phyloP scores from a whole-genome alignment of 2,888 invertebrate genomes.

The Aquatica leii region DNA sequence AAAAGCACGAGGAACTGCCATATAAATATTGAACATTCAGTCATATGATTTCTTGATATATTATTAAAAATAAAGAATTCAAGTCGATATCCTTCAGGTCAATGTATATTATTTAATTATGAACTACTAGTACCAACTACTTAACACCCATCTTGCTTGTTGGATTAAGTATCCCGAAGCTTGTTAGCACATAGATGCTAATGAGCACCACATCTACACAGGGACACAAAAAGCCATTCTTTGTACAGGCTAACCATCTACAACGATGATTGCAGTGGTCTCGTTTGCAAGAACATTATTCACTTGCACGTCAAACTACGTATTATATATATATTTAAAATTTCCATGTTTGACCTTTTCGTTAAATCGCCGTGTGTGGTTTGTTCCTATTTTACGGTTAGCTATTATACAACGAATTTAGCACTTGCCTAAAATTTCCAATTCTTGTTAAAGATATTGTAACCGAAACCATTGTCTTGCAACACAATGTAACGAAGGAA shows the following conservation, averaged over 20 bases:
- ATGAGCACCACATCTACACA: slow-evolving; percentile 29
- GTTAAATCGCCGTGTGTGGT: slow-evolving; percentile 50
- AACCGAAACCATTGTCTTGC: not conserved
- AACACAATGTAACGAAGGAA: too few relatives aligned
- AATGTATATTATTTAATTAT: slow-evolving; percentile 37
- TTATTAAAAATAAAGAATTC: slow-evolving; percentile 11
- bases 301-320: slow-evolving; percentile 9
- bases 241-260: slow-evolving; percentile 18
- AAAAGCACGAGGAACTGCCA: too few relatives aligned
- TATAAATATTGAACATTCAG: too few relatives aligned
- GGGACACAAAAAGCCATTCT: slow-evolving; percentile 32
- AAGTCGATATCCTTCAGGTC: slow-evolving; percentile 36
- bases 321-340: slow-evolving; percentile 8
- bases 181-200: slow-evolving; percentile 36
- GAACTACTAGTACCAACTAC: slow-evolving; percentile 28
- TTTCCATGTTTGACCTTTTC: slow-evolving; percentile 46
- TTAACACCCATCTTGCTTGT: slow-evolving; percentile 34
- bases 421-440: slow-evolving; percentile 34
- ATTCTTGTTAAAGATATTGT: slow-evolving; percentile 35
- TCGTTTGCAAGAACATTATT: slow-evolving; percentile 24
- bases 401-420: slow-evolving; percentile 39
- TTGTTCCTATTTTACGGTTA: slow-evolving; percentile 27
- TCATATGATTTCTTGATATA: too few relatives aligned
- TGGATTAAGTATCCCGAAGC: slow-evolving; percentile 34
- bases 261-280: slow-evolving; percentile 29